Evolutionary conservation across 2,113 vertebrate genomes (phyloP), one percentile per base, ranked within the genome.

Genomic region (Bothrops jararaca): DNA sequence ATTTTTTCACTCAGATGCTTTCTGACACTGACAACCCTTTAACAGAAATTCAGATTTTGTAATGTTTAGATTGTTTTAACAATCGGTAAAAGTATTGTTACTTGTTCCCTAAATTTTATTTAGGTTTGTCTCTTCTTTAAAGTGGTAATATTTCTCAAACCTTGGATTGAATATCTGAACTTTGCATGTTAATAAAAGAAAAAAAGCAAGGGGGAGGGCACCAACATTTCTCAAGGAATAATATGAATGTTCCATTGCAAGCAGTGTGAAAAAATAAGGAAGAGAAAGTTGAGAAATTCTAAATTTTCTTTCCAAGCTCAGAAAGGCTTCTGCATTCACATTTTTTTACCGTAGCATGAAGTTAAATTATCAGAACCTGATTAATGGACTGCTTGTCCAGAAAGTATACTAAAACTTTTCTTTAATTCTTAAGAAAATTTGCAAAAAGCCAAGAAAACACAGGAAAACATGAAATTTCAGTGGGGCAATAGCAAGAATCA

Each of bases 221-320:
- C 42, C n/a, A 24, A 22, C n/a, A 90, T 90, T 85, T 87, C 48
- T 56, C 57, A n/a, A 50, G 74, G 50, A 74, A 34, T 93, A 69
- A 53, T 9, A 11, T 57, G 85, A 90, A 90, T 58, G 87, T 69
- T 89, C 90, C 48, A 45, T 93, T 90, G 54, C 89, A 90, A 50
- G 57, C 85, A n/a, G 92, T 48, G 58, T 87, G 57, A 69, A 90
- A 90, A 90, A 93, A 74, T 93, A 90, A 90, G 87, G 89, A 87
- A 86, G 85, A 69, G 85, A 29, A 53, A 48, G 34, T 29, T 50
- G 54, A 26, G 86, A 92, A 86, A 85, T 89, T 86, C 50, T 52
- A 9, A 15, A 74, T 57, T 92, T 29, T 90, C 15, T 89, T 86
- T 53, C 29, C 69, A 54, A 60, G 18, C 39, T n/a, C 69, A 85